Evolutionary conservation across 2,797 vertebrate species (phyloP).

Genomic region (Monodelphis domestica): DNA sequence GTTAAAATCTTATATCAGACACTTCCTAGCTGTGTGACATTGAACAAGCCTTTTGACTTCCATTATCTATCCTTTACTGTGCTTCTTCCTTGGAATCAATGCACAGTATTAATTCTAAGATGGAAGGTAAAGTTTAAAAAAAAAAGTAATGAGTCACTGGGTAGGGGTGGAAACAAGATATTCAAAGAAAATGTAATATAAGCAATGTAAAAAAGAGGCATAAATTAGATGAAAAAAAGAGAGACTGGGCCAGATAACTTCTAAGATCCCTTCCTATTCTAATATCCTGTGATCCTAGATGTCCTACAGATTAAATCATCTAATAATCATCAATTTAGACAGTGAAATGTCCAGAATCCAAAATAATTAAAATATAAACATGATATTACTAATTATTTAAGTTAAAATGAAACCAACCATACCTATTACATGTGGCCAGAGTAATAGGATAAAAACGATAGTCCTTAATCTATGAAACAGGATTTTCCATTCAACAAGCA

Average conservation of each 20-base stretch:
- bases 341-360: conserved; percentile 23
- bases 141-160: background rate
- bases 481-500: background rate
- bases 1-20: too few species aligned
- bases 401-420: background rate
- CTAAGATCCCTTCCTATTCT: background rate
- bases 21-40: too few species aligned
- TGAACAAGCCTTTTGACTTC: too few species aligned
- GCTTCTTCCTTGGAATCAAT: too few species aligned
- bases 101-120: too few species aligned
- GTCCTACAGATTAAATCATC: conserved; percentile 12
- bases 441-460: background rate
- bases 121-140: too few species aligned
- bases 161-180: background rate
- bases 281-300: background rate
- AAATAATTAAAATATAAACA: conserved; percentile 21
- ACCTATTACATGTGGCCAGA: background rate
- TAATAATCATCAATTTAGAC: too few species aligned
- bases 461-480: background rate
- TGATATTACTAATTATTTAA: background rate
- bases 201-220: background rate
- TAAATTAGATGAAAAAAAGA: background rate
- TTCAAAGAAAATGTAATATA: background rate
- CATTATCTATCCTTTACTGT: too few species aligned
- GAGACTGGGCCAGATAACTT: background rate